Conservation (phyloP, 2,113 vertebrate genomes). For the Petromus typicus region DNA sequence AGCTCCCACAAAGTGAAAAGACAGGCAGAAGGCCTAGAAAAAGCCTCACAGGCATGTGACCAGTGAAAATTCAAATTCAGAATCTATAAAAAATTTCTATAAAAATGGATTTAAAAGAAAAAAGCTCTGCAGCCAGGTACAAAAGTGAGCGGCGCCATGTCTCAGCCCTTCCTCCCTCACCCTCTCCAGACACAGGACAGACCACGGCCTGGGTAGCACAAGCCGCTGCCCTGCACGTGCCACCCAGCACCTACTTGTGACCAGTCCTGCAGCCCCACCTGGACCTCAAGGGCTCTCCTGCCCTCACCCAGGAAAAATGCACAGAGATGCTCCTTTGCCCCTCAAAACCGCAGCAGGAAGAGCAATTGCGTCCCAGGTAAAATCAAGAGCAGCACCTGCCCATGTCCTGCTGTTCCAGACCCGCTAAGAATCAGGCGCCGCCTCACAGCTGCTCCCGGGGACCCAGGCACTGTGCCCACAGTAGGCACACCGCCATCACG, state of each 20-base stretch:
- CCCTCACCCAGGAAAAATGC: neutral
- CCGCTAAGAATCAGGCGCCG: fast-evolving
- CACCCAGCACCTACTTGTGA: neutral
- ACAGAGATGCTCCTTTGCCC: neutral
- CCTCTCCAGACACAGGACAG: neutral
- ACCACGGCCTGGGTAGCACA: neutral
- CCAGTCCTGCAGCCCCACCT: fast-evolving
- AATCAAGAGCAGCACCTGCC: neutral
- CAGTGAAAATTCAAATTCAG: neutral
- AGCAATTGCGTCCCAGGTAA: neutral
- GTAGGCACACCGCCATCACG: neutral
- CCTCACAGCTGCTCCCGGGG: neutral
- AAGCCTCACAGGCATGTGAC: fast-evolving
- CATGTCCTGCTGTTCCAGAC: fast-evolving
- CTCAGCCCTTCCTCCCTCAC: neutral
- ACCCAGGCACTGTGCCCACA: no score
- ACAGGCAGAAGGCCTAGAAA: neutral
- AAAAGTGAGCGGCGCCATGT: neutral
- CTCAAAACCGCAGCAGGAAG: neutral
- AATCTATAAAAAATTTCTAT: no score
- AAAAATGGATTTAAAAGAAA: neutral
- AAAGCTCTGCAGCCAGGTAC: fast-evolving
- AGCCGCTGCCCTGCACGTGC: neutral
- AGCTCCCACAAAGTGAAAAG: no score
- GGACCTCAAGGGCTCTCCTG: fast-evolving